phyloP scores from a whole-genome alignment of 2,888 invertebrate species.

The Rapana venosa region DNA sequence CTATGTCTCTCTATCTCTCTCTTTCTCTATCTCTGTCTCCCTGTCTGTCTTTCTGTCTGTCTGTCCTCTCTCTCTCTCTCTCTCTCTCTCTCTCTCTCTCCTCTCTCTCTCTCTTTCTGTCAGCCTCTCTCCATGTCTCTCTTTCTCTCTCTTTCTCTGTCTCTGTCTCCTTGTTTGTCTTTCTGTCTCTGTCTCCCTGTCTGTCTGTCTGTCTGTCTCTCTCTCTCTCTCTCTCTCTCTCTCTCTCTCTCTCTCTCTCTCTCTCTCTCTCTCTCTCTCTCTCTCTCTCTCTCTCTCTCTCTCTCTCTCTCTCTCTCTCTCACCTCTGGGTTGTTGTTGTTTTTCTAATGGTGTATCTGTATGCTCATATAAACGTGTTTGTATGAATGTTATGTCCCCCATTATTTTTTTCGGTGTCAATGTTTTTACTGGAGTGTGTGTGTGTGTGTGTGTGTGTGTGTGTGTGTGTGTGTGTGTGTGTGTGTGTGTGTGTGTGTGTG shows the following conservation, averaged over 20 bases:
- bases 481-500: background rate
- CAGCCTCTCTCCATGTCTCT: background rate
- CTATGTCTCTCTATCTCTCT: background rate
- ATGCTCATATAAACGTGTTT: background rate
- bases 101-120: background rate
- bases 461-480: background rate
- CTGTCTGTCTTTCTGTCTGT: background rate
- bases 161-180: background rate
- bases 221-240: no score
- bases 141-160: background rate
- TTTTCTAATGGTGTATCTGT: background rate
- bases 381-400: no score
- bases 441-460: no score
- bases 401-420: no score
- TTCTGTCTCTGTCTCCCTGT: no score
- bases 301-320: background rate
- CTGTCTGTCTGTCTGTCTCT: no score
- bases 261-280: no score
- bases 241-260: no score
- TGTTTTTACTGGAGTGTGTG: no score
- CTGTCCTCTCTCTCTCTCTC: background rate
- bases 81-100: slow-evolving; percentile 1
- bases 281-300: no score
- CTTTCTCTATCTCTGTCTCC: background rate
- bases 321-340: no score